Percentiles rank a stretch among this genome's conserved stretches.
Conservation (phyloP, 2,113 vertebrate species). For the Pachyramphus minor region DNA sequence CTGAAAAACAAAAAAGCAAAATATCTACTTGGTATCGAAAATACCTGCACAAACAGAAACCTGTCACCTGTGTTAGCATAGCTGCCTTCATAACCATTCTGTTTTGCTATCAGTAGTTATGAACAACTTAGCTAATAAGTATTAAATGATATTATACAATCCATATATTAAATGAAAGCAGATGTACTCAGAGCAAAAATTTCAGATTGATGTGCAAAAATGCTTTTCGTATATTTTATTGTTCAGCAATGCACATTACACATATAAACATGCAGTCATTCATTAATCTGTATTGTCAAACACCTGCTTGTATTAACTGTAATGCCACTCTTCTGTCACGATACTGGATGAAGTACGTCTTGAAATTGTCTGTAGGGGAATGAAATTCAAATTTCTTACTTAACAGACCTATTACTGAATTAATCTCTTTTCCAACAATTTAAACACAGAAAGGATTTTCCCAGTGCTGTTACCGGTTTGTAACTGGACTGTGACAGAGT, state of each 20-base stretch:
- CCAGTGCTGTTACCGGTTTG: background rate
- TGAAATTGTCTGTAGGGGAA: background rate
- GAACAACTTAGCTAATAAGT: background rate
- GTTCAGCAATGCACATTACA: conserved; percentile 28
- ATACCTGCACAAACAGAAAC: background rate
- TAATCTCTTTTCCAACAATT: background rate
- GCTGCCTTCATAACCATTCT: background rate
- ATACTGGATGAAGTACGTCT: background rate
- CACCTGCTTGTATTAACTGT: background rate
- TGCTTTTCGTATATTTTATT: conserved; percentile 40
- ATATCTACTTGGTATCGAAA: background rate
- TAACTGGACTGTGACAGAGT: background rate
- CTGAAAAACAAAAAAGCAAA: background rate
- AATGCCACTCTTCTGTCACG: background rate
- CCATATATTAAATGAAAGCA: background rate
- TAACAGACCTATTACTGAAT: background rate
- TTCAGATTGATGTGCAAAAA: conserved; percentile 11
- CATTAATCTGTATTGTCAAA: background rate
- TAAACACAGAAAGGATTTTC: background rate
- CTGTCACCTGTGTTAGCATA: background rate
- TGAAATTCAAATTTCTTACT: background rate
- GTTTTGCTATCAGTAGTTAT: background rate
- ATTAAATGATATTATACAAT: background rate
- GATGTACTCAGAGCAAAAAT: background rate
- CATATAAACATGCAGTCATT: conserved; percentile 27